phyloP scores from a whole-genome alignment of 1,140 invertebrate genomes.

The Drosophila kohkoa region DNA sequence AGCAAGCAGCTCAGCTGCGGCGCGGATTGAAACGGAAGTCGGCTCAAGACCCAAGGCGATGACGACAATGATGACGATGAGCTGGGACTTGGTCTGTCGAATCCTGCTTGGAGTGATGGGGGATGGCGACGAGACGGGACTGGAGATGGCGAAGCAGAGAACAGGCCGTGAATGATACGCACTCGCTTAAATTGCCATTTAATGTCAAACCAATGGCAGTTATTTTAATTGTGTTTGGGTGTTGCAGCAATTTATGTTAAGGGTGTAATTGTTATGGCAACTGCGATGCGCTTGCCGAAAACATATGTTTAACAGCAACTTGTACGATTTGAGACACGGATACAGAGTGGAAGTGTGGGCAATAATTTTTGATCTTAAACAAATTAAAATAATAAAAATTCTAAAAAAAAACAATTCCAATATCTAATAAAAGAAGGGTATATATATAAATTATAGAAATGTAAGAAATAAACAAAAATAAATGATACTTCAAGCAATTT shows the following conservation, averaged over 20 bases:
- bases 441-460: not conserved
- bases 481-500: not conserved
- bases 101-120: constrained; percentile 20
- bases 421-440: not conserved
- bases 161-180: constrained; percentile 74
- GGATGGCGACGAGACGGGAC: not conserved
- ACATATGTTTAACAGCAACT: constrained; percentile 20
- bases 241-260: constrained; percentile 76
- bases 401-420: no score
- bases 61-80: constrained; percentile 20
- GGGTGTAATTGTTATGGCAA: constrained; percentile 73
- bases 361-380: no score
- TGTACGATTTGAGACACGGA: not conserved
- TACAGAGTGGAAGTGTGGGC: not conserved
- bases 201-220: constrained; percentile 84
- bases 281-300: constrained; percentile 34
- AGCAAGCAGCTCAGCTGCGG: constrained; percentile 19
- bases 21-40: constrained; percentile 70
- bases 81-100: constrained; percentile 27
- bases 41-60: constrained; percentile 34
- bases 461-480: no score
- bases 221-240: constrained; percentile 83
- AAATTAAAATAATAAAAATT: no score
- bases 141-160: not conserved
- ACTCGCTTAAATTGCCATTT: constrained; percentile 83